Evolutionary conservation across 2,797 vertebrate genomes (phyloP).

Genomic region (Rhynchotus rufescens): DNA sequence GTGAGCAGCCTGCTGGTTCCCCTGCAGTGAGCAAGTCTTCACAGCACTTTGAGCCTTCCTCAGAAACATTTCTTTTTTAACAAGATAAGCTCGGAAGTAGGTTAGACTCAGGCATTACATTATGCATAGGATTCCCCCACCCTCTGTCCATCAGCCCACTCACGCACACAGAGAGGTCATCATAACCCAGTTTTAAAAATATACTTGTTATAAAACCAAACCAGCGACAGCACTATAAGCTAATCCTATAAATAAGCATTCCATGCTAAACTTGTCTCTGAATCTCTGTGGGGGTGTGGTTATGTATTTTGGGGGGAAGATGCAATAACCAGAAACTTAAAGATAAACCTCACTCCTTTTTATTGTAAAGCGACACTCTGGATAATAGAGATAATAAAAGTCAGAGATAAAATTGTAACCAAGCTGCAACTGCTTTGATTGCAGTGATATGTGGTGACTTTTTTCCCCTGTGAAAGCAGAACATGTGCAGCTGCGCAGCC

Average conservation of each 20-base stretch:
- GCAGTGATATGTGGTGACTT: background rate
- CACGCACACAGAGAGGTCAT: background rate
- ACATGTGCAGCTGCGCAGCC: too few species aligned
- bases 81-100: background rate
- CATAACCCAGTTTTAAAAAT: constrained; percentile 43
- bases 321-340: background rate
- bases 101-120: background rate
- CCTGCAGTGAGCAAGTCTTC: background rate
- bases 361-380: background rate
- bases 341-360: background rate
- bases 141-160: background rate
- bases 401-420: background rate
- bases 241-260: constrained; percentile 59
- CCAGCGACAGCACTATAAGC: background rate
- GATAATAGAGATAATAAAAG: background rate
- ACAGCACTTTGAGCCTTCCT: background rate
- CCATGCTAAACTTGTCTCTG: background rate
- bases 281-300: background rate
- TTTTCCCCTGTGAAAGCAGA: background rate
- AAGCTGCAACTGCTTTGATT: background rate
- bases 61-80: background rate
- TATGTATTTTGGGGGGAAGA: background rate
- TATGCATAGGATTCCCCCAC: background rate
- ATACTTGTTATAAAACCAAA: constrained; percentile 32
- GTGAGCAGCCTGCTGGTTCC: background rate